These are phyloP conservation scores for Psittacula echo DNA, from an alignment of 2,797 vertebrate genomes.

Conservation along the genomic window DNA sequence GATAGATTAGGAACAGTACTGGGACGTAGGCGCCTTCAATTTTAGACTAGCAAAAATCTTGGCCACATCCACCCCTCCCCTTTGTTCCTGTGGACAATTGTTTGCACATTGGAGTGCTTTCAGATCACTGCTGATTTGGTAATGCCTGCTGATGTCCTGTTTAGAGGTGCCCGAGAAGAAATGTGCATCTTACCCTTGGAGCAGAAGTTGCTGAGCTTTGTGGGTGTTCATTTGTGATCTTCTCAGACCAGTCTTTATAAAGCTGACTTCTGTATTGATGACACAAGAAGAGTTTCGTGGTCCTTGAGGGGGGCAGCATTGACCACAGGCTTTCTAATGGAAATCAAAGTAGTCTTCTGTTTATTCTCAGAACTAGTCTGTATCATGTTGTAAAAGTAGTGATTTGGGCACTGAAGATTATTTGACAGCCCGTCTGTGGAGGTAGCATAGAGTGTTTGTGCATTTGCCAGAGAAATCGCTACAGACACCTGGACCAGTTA, in stretches of 20 bases:
- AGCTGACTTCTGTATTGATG: neutral
- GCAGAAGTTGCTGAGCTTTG: neutral
- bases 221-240: neutral
- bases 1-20: neutral
- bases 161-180: neutral
- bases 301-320: neutral
- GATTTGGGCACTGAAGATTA: neutral
- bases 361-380: neutral
- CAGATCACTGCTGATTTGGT: neutral
- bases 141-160: neutral
- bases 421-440: neutral
- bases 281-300: neutral
- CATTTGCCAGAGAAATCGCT: neutral
- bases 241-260: neutral
- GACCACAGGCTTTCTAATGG: neutral
- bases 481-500: neutral
- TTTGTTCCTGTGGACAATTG: neutral
- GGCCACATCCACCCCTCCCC: neutral
- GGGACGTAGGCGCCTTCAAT: neutral
- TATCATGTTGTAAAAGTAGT: accelerated
- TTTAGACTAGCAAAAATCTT: neutral
- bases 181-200: neutral
- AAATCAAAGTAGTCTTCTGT: neutral
- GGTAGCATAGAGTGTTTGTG: neutral
- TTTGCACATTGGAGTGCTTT: neutral